These are phyloP conservation scores for Anastrepha ludens DNA, from an alignment of 1,140 invertebrate genomes.

Conservation along the genomic window DNA sequence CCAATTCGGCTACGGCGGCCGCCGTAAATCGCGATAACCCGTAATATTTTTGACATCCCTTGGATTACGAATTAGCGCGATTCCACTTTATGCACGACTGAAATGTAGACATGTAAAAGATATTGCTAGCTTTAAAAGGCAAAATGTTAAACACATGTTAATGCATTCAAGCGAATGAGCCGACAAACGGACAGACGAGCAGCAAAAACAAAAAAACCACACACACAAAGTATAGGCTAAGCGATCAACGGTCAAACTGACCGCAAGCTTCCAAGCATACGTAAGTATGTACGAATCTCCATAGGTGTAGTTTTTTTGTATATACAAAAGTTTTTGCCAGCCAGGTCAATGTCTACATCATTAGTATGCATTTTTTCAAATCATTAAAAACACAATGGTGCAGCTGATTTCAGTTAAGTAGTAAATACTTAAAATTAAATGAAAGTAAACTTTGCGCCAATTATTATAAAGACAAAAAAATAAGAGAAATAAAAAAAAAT, in stretches of 20 bases:
- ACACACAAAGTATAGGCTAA: neutral
- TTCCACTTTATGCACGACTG: no score
- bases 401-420: neutral
- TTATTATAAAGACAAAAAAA: neutral
- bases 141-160: constrained; percentile 41
- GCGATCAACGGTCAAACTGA: constrained; percentile 6
- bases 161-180: constrained; percentile 14
- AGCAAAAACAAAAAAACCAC: neutral
- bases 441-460: neutral
- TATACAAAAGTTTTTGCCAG: neutral
- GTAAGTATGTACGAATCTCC: neutral
- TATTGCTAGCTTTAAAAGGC: neutral
- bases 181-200: neutral
- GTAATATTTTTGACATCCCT: no score
- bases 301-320: neutral
- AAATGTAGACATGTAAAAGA: neutral
- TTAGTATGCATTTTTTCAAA: constrained; percentile 41
- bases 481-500: constrained; percentile 2
- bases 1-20: no score
- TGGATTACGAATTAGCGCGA: no score
- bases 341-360: constrained; percentile 47
- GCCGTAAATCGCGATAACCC: no score
- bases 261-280: neutral
- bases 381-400: neutral
- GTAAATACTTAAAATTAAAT: neutral